Evolutionary conservation across 30 jellyfish, hydroid and myxozoan genomes (phyloP).

Genomic region (Turritopsis dohrnii): DNA sequence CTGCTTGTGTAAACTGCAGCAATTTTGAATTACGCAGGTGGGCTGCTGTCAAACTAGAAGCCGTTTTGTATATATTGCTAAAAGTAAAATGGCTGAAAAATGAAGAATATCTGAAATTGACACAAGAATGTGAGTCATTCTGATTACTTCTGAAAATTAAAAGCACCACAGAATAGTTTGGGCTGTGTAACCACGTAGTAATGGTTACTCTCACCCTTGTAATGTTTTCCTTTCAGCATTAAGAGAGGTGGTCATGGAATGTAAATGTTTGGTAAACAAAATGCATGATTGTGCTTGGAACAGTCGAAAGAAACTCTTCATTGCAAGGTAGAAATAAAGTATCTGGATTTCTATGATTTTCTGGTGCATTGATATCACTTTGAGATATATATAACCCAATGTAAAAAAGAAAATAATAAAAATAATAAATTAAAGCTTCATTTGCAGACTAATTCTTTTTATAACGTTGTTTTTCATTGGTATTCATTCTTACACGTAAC

Average conservation of each 20-base stretch:
- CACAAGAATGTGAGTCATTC: not conserved
- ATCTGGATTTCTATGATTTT: not conserved
- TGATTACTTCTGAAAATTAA: not conserved
- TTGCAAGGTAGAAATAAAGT: constrained; percentile 32
- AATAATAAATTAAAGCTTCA: too few species aligned
- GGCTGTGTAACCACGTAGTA: too few species aligned
- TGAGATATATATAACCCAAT: too few species aligned
- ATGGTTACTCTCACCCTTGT: not conserved
- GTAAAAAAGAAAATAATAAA: too few species aligned
- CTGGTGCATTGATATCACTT: not conserved
- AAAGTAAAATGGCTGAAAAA: not conserved
- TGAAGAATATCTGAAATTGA: not conserved
- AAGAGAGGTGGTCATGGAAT: constrained; percentile 10
- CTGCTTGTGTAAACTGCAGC: not conserved
- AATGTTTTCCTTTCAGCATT: not conserved
- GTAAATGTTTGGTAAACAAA: constrained; percentile 17
- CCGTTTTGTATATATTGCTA: not conserved
- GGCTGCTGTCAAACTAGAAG: constrained; percentile 4
- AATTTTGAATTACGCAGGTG: constrained; percentile 18
- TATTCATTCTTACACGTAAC: too few species aligned
- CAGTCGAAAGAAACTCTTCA: constrained; percentile 1
- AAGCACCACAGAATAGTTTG: too few species aligned
- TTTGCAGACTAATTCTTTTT: too few species aligned
- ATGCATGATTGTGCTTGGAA: constrained; percentile 27
- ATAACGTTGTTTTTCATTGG: too few species aligned